phyloP scores from a whole-genome alignment of 1,140 invertebrate genomes.

The Drosophila leontia region DNA sequence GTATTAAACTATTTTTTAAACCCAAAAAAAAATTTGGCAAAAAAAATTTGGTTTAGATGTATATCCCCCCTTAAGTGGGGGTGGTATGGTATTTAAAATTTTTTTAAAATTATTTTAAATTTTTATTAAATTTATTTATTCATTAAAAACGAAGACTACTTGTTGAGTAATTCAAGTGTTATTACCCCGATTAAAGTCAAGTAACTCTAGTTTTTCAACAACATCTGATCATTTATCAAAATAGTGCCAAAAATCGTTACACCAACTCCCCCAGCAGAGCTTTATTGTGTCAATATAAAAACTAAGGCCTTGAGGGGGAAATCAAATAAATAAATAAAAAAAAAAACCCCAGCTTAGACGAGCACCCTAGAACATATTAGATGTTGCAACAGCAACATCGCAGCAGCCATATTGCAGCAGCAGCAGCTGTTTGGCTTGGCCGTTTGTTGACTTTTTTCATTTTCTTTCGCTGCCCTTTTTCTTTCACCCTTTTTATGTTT shows the following conservation, averaged over 20 bases:
- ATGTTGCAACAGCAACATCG: conserved; percentile 15
- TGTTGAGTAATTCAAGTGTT: not conserved
- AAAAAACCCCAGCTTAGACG: not conserved
- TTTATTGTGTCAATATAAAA: not conserved
- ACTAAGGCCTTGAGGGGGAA: conserved; percentile 1
- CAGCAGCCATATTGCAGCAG: conserved; percentile 8
- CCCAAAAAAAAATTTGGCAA: no score
- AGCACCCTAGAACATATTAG: conserved; percentile 6
- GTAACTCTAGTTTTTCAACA: not conserved
- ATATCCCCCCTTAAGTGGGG: no score
- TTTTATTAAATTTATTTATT: no score
- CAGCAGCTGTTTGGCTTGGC: conserved; percentile 16
- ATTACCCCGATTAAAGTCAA: not conserved
- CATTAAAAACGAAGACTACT: no score
- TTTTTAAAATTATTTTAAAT: no score
- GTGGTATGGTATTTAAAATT: no score
- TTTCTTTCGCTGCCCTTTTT: conserved; percentile 15
- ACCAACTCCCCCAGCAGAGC: no score
- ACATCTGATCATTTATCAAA: not conserved
- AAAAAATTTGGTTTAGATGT: no score
- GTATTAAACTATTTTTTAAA: no score
- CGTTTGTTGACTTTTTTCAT: conserved; percentile 59
- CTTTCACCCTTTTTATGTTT: not conserved
- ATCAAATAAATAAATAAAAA: not conserved
- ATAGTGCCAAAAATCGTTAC: not conserved